Evolutionary conservation across 2,888 invertebrate species (phyloP), one percentile per base, ranked within the genome.

Genomic region (Byasa hedistus): DNA sequence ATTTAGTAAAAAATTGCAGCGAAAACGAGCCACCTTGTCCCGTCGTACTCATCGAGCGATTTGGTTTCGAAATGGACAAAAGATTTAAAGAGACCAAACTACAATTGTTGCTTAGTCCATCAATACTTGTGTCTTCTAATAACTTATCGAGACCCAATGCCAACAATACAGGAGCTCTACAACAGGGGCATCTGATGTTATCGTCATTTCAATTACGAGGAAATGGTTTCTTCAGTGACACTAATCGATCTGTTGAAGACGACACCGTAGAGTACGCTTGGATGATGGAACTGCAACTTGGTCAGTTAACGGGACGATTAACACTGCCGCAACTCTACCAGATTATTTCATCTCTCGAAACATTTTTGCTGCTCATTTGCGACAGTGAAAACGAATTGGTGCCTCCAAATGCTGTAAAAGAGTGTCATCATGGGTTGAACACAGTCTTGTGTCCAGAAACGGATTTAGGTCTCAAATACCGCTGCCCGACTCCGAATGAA

Each of bases 51-150:
- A 94, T 98, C 57, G 98, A 99, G 86, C 93, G 98, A 70, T 95
- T 99, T 72, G 98, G 98, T 1, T 98, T 99, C 84, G 99, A 99
- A 93, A 96, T 99, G 97, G 97, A 97, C 81, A 99, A 99, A 84
- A 94, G 95, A 23, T 99, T 96, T 83, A 94, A 94, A 69, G 98
- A 99, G 85, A 99, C 98, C 0, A 95, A 96, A 76, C 91, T 99
- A 10, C 99, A 99, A 82, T 92, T 99, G 0, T 84, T 97, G 7
- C 89, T 97, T 0, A 98, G 98, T 73, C 99, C 99, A 0, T 95
- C 97, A 0, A 96, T 98, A 76, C 90, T 98, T 71, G 92, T 97
- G 10, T 94, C 96, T 1, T 93, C 95, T 0, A 97, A 97, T 78
- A 94, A 94, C 73, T 87, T 95, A 12, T 93, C 94, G 57, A 92